Conservation (phyloP, 2,113 vertebrate genomes). For the Pseudorectes ferrugineus region DNA sequence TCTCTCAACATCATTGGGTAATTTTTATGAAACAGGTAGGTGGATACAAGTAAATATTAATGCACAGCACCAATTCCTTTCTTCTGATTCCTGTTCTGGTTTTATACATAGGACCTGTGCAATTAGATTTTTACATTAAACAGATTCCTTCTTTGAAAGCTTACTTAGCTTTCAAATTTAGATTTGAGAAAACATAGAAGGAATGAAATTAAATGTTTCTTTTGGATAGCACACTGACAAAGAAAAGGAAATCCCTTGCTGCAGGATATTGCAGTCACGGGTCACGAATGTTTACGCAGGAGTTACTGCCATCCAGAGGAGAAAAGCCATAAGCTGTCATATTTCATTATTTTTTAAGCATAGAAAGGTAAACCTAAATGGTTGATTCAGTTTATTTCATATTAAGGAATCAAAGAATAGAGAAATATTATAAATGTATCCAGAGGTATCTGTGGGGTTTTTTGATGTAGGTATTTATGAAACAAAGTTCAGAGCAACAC, state of each 20-base stretch:
- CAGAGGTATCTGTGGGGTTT: background rate
- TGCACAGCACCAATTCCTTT: background rate
- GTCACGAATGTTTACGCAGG: slow-evolving; percentile 55
- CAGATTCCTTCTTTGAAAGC: slow-evolving; percentile 21
- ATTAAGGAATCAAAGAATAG: slow-evolving; percentile 12
- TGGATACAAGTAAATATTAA: slow-evolving; percentile 28
- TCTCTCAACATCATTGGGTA: background rate
- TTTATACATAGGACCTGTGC: background rate
- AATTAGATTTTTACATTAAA: slow-evolving; percentile 37
- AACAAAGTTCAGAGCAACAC: background rate
- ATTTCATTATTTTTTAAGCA: slow-evolving; percentile 8
- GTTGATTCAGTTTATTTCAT: background rate
- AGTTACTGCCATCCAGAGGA: slow-evolving; percentile 79
- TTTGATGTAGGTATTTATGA: background rate
- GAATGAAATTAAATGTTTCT: slow-evolving; percentile 56
- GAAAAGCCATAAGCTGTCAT: slow-evolving; percentile 42
- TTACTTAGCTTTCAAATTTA: slow-evolving; percentile 19
- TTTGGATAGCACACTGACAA: slow-evolving; percentile 58
- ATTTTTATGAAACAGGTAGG: slow-evolving; percentile 41
- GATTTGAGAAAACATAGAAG: background rate
- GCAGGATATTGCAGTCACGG: slow-evolving; percentile 16
- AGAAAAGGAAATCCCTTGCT: slow-evolving; percentile 62
- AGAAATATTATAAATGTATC: background rate
- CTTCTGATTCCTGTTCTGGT: slow-evolving; percentile 8
- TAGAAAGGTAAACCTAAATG: slow-evolving; percentile 14